phyloP scores from a whole-genome alignment of 2,888 invertebrate species.

The Chloroclysta siterata region DNA sequence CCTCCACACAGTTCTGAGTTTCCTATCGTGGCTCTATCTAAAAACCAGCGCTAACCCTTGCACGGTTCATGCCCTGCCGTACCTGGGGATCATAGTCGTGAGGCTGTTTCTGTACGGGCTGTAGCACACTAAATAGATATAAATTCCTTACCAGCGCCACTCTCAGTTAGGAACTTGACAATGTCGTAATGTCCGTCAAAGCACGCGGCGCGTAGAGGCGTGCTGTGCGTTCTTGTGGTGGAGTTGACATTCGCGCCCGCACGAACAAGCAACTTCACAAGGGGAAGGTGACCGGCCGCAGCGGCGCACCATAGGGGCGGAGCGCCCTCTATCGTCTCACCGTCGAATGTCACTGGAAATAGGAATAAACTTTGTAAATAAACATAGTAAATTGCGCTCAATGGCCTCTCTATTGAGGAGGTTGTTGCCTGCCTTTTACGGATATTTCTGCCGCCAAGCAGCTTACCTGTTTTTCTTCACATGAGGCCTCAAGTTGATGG shows the following conservation, averaged over 20 bases:
- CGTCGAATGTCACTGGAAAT: slow-evolving; percentile 95
- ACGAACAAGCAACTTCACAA: slow-evolving; percentile 93
- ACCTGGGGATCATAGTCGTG: no score
- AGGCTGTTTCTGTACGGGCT: background rate
- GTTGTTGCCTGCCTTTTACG: no score
- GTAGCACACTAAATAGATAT: background rate
- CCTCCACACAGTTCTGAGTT: no score
- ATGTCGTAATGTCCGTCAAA: slow-evolving; percentile 98
- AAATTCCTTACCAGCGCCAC: slow-evolving; percentile 90
- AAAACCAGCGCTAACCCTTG: no score
- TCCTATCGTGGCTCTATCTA: no score
- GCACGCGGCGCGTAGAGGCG: slow-evolving; percentile 97
- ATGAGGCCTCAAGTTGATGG: no score
- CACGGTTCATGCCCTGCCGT: no score
- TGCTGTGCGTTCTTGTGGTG: slow-evolving; percentile 97
- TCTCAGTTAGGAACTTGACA: slow-evolving; percentile 95
- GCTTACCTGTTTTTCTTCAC: no score
- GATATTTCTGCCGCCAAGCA: no score
- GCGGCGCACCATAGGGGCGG: slow-evolving; percentile 99
- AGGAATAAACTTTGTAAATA: background rate
- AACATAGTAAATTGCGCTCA: no score
- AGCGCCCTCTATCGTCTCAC: slow-evolving; percentile 98
- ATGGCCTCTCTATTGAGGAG: no score
- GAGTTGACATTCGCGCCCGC: slow-evolving; percentile 97
- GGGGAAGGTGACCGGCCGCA: slow-evolving; percentile 95